Evolutionary conservation across 53 echinoderm and acorn worm genomes (phyloP), one percentile per base, ranked within the genome.

Genomic region (Actinopyga echinites): DNA sequence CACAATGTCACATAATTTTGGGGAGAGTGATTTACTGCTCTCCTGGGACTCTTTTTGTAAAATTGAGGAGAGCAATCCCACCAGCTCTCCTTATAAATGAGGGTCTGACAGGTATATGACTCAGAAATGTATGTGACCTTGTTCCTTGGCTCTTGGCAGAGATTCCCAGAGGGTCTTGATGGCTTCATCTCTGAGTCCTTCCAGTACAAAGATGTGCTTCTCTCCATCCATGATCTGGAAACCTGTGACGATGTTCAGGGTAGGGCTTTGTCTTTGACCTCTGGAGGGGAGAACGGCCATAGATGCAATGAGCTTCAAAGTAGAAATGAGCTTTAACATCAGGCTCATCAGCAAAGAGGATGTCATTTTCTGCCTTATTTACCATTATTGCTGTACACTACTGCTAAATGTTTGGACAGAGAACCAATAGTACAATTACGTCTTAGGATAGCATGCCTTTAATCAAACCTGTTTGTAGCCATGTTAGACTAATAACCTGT

Each of bases 151-250:
- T 78, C 92, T 90, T 15, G 94, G 99, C 5, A 99, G 79, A 34
- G 57, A 89, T 19, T 90, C 75, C 99, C 99, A 99, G 13, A 99
- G 57, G 23, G 80, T 58, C 26, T 85, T 84, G 62, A 99, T 87
- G 32, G 94, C 90, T 26, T 89, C 40, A 82, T 99, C 92, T 56
- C 99, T 88, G 29, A 99, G 85, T 65, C 99, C 99, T 67, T 99
- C 99, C 43, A 99, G 84, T 19, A 99, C 94, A 92, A 99, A 99
- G 74, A 99, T 92, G 62, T 97, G 99, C 69, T 84, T 92, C 83
- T 99, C 99, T 59, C 94, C 94, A 81, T 94, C 99, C 87, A 99
- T 85, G 12, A 99, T 88, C 86, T 99, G 99, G 74, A 99, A 99
- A 13, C 99, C 99, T 52, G 99, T 99, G 45, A 99, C 92, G 53